A percentile compares a stretch with the other conserved stretches of the same genome.
Evolutionary conservation across 2,797 vertebrate species (phyloP).

Genomic region (Microchirus variegatus): DNA sequence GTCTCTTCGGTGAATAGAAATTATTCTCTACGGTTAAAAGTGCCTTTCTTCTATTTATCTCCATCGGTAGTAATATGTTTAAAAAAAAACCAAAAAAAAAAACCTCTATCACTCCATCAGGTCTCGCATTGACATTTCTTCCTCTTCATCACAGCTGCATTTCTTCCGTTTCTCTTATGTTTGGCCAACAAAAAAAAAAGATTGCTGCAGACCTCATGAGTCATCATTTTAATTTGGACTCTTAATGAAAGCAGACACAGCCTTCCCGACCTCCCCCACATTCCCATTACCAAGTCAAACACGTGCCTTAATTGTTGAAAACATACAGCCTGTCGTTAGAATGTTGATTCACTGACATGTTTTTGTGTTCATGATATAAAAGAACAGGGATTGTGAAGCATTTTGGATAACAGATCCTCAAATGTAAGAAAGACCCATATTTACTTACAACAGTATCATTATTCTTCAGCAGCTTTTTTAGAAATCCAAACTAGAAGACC

Average conservation of each 20-base stretch:
- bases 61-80: slow-evolving; percentile 17
- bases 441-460: slow-evolving; percentile 26
- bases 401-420: slow-evolving; percentile 10
- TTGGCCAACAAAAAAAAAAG: slow-evolving; percentile 30
- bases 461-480: slow-evolving; percentile 57
- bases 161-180: slow-evolving; percentile 20
- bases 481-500: slow-evolving; percentile 57
- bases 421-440: slow-evolving; percentile 21
- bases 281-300: slow-evolving; percentile 65
- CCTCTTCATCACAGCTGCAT: slow-evolving; percentile 3
- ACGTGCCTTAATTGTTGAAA: slow-evolving; percentile 61
- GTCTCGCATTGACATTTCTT: slow-evolving; percentile 9
- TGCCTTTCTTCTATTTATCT: slow-evolving; percentile 43
- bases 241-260: slow-evolving; percentile 68
- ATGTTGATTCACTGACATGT: slow-evolving; percentile 52
- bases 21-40: slow-evolving; percentile 57
- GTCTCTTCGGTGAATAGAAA: slow-evolving; percentile 53
- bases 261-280: slow-evolving; percentile 59
- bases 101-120: slow-evolving; percentile 8
- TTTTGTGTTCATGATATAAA: slow-evolving; percentile 38
- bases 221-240: slow-evolving; percentile 61
- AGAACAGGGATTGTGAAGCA: slow-evolving; percentile 8
- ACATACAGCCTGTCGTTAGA: slow-evolving; percentile 48
- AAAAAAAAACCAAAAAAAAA: slow-evolving; percentile 34
- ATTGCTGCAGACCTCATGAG: slow-evolving; percentile 51